Evolutionary conservation across 2,113 vertebrate species (phyloP).

Genomic region (Trematocara marginatum): DNA sequence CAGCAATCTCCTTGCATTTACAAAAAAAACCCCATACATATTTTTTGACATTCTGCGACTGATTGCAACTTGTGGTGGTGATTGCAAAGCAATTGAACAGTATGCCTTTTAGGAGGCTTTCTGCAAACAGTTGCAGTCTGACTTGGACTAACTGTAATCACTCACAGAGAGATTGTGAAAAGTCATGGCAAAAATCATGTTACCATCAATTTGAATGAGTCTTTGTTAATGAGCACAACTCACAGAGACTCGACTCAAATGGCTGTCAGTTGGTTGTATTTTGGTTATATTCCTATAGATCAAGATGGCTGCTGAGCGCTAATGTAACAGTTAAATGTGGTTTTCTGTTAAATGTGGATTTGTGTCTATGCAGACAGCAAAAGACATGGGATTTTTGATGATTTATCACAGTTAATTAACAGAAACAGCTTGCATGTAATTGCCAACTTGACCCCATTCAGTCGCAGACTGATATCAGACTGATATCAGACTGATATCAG

Average conservation of each 20-base stretch:
- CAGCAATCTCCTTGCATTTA: background rate
- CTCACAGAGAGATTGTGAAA: background rate
- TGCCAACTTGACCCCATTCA: background rate
- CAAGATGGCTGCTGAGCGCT: background rate
- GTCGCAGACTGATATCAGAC: background rate
- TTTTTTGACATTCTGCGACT: background rate
- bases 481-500: background rate
- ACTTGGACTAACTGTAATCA: background rate
- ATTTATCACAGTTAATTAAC: background rate
- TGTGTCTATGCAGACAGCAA: background rate
- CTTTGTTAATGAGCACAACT: background rate
- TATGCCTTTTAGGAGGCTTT: background rate
- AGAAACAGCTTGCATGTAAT: background rate
- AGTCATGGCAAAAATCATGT: background rate
- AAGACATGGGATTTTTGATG: background rate
- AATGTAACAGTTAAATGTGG: background rate
- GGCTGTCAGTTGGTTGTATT: background rate
- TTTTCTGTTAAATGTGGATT: background rate
- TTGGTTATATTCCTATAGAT: background rate
- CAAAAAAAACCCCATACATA: background rate
- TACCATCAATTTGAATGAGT: background rate
- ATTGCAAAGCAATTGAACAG: background rate
- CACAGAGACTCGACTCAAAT: background rate
- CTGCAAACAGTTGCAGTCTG: background rate
- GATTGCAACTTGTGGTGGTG: background rate